These are phyloP conservation scores for Labeo catla DNA, from an alignment of 2,113 vertebrate genomes.

Conservation along the genomic window DNA sequence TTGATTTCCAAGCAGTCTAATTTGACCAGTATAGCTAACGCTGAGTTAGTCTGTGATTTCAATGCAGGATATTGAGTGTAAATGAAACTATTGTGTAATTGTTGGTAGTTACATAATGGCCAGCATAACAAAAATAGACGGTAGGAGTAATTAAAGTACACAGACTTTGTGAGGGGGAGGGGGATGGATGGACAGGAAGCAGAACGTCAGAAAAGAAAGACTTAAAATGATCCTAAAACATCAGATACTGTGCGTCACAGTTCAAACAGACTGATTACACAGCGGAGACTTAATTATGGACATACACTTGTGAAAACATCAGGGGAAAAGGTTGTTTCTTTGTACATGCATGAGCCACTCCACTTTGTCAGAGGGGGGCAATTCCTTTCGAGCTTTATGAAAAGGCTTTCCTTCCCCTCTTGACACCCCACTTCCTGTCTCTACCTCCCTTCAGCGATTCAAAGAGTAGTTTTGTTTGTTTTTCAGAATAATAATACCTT, in stretches of 20 bases:
- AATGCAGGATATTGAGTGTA: slow-evolving; percentile 43
- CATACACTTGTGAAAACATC: neutral
- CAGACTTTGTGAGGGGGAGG: slow-evolving; percentile 46
- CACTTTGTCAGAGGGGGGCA: slow-evolving; percentile 11
- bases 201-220: neutral
- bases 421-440: slow-evolving; percentile 44
- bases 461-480: neutral
- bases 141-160: slow-evolving; percentile 63
- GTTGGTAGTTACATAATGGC: slow-evolving; percentile 65
- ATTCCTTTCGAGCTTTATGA: slow-evolving; percentile 43
- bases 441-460: neutral
- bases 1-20: neutral
- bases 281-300: neutral
- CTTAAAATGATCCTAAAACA: neutral
- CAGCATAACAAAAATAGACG: slow-evolving; percentile 51
- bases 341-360: slow-evolving; percentile 10
- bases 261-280: neutral
- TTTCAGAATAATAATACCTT: slow-evolving; percentile 17
- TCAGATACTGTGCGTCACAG: neutral
- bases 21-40: neutral
- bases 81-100: slow-evolving; percentile 72
- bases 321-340: slow-evolving; percentile 24
- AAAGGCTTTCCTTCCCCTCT: slow-evolving; percentile 40
- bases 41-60: neutral
- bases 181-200: neutral